Evolutionary conservation across 2,113 vertebrate species (phyloP).

Genomic region (Neolamprologus caudopunctatus): DNA sequence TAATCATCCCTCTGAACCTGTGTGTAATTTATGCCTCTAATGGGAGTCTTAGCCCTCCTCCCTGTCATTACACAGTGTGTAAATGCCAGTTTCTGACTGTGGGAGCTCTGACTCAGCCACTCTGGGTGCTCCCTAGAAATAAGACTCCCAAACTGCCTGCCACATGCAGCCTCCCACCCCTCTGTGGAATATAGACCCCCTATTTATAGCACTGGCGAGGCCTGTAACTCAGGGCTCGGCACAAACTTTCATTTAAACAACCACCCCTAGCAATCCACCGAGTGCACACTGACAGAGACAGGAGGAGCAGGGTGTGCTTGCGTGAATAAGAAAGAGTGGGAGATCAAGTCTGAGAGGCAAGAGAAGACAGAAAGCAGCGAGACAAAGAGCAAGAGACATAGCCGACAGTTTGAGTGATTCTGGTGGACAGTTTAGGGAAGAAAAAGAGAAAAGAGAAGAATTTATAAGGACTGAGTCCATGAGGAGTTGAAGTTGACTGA

Average conservation of each 20-base stretch:
- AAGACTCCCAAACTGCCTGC: constrained; percentile 52
- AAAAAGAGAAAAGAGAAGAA: background rate
- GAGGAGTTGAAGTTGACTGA: constrained; percentile 24
- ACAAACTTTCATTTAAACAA: constrained; percentile 58
- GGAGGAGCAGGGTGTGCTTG: constrained; percentile 30
- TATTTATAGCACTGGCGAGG: constrained; percentile 72
- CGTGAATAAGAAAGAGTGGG: background rate
- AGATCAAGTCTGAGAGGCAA: constrained; percentile 6
- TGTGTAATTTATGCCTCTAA: constrained; percentile 56
- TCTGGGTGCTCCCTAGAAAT: constrained; percentile 58
- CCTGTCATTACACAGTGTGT: constrained; percentile 65
- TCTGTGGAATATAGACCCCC: constrained; percentile 71
- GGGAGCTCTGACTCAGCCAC: constrained; percentile 54
- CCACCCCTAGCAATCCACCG: constrained; percentile 30
- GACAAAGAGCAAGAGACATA: constrained; percentile 5
- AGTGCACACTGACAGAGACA: constrained; percentile 9
- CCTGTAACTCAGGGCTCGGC: constrained; percentile 52
- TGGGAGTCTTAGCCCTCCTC: constrained; percentile 42
- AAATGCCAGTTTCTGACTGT: constrained; percentile 56
- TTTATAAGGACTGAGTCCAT: background rate
- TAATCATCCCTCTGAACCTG: constrained; percentile 50
- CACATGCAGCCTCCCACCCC: constrained; percentile 67
- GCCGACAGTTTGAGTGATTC: background rate
- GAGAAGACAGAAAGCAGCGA: background rate
- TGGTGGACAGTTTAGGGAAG: background rate